Percentiles rank a stretch among this genome's conserved stretches.
Conservation (phyloP, 1,140 invertebrate genomes). For the Pachyrhynchus sulphureomaculatus region DNA sequence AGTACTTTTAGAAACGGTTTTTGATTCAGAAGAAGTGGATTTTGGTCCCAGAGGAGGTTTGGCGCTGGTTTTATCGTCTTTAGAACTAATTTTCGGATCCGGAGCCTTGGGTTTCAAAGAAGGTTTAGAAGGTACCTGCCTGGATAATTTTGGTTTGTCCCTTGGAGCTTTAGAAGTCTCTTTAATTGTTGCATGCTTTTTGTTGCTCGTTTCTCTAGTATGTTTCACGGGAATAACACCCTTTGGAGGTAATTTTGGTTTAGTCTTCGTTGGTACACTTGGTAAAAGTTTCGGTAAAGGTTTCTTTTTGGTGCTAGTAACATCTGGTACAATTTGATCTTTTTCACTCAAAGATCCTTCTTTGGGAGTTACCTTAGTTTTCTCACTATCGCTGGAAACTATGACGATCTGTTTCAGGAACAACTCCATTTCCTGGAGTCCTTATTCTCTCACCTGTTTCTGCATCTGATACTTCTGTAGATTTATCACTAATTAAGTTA, state of each 20-base stretch:
- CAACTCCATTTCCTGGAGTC: conserved; percentile 21
- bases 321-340: conserved; percentile 63
- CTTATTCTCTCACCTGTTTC: conserved; percentile 47
- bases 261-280: conserved; percentile 15
- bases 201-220: conserved; percentile 7
- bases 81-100: conserved; percentile 6
- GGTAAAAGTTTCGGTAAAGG: too few relatives aligned
- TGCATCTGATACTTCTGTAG: conserved; percentile 50
- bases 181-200: conserved; percentile 10
- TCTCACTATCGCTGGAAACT: background rate
- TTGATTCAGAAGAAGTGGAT: conserved; percentile 20
- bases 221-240: conserved; percentile 10
- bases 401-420: conserved; percentile 2
- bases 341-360: conserved; percentile 38
- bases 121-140: conserved; percentile 1
- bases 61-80: conserved; percentile 4
- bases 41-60: conserved; percentile 20
- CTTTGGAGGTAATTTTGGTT: conserved; percentile 27
- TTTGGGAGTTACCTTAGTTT: conserved; percentile 7
- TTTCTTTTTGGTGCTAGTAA: conserved; percentile 45
- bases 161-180: background rate
- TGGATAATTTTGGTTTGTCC: conserved; percentile 23
- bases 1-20: conserved; percentile 1
- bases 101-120: conserved; percentile 14
- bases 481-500: conserved; percentile 45